Conservation (phyloP, 2,888 invertebrate genomes). For the Hoplodrina blanda region DNA sequence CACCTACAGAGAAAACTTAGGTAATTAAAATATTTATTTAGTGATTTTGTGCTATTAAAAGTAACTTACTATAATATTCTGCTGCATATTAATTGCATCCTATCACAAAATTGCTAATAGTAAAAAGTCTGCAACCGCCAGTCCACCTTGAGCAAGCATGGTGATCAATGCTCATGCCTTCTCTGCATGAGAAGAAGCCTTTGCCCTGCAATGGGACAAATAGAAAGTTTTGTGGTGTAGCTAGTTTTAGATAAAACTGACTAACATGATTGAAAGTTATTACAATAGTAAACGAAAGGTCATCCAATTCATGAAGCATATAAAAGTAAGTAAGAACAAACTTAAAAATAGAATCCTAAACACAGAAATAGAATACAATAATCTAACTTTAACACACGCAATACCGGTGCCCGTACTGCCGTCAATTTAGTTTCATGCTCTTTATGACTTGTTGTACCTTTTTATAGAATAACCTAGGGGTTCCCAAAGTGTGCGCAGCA, state of each 20-base stretch:
- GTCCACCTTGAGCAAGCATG: not conserved
- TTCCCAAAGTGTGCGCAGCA: no score
- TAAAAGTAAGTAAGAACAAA: not conserved
- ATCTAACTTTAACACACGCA: constrained; percentile 23
- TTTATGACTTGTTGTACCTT: constrained; percentile 22
- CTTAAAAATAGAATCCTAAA: constrained; percentile 27
- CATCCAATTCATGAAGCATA: not conserved
- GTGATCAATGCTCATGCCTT: not conserved
- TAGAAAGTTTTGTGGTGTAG: no score
- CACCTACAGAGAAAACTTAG: no score
- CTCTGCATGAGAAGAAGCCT: not conserved
- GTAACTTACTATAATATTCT: no score
- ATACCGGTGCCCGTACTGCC: constrained; percentile 9
- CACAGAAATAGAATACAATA: constrained; percentile 35
- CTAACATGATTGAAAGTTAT: not conserved
- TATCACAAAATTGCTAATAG: no score
- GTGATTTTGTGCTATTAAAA: no score
- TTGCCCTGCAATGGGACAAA: not conserved
- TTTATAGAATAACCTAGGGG: constrained; percentile 20
- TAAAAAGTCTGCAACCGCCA: not conserved
- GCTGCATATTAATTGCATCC: no score
- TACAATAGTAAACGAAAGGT: not conserved
- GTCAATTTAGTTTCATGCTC: constrained; percentile 19
- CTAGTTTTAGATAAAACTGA: not conserved
- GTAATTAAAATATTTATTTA: no score